Conservation (phyloP, 1,140 invertebrate genomes). For the Ptiloglossa arizonensis region DNA sequence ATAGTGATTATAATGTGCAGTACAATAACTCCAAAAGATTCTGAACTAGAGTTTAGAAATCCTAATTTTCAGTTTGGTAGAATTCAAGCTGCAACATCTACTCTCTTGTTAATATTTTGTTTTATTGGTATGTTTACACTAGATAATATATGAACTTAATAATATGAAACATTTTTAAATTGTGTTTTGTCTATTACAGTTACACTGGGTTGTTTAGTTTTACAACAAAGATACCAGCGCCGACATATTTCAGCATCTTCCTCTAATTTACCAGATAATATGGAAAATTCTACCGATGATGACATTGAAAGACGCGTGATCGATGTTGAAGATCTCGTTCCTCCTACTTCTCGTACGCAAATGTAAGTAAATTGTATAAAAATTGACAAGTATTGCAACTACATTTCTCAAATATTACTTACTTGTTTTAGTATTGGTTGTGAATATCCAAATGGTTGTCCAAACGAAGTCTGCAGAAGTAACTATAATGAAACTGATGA, state of each 20-base stretch:
- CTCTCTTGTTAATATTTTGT: slow-evolving; percentile 85
- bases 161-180: not conserved
- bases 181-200: slow-evolving; percentile 77
- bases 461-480: slow-evolving; percentile 60
- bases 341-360: slow-evolving; percentile 58
- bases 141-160: not conserved
- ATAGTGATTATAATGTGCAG: slow-evolving; percentile 75
- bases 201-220: slow-evolving; percentile 87
- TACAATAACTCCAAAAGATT: slow-evolving; percentile 60
- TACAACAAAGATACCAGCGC: slow-evolving; percentile 87
- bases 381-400: slow-evolving; percentile 14
- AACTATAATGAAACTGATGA: slow-evolving; percentile 61
- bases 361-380: slow-evolving; percentile 53
- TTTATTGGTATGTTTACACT: slow-evolving; percentile 84
- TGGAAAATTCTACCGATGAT: slow-evolving; percentile 68
- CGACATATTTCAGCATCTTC: slow-evolving; percentile 76
- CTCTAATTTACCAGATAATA: slow-evolving; percentile 70
- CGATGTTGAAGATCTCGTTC: slow-evolving; percentile 89
- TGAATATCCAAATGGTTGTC: slow-evolving; percentile 72
- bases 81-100: slow-evolving; percentile 86
- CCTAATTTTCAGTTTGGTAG: slow-evolving; percentile 92
- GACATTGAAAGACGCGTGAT: slow-evolving; percentile 79
- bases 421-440: slow-evolving; percentile 60
- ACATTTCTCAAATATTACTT: not conserved
- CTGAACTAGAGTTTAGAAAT: slow-evolving; percentile 83